A percentile compares a stretch with the other conserved stretches of the same genome.
Evolutionary conservation across 1,140 invertebrate genomes (phyloP).

Genomic region (Heliothis subflexa): DNA sequence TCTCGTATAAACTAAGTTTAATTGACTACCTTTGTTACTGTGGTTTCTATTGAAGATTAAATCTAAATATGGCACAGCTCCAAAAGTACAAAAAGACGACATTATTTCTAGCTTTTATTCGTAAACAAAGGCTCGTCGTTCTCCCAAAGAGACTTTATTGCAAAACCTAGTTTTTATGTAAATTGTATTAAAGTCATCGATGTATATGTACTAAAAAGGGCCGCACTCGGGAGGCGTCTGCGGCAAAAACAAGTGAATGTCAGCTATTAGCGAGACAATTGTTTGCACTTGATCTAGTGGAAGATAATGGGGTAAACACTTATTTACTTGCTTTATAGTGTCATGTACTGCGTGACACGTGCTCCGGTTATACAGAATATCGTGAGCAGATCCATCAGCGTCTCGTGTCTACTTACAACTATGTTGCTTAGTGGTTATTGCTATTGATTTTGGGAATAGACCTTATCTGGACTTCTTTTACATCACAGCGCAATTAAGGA

Average conservation of each 20-base stretch:
- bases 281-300: neutral
- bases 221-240: neutral
- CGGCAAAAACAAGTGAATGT: slow-evolving; percentile 1
- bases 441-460: too few relatives aligned
- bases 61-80: too few relatives aligned
- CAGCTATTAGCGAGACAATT: neutral
- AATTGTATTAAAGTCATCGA: neutral
- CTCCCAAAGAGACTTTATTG: slow-evolving; percentile 1
- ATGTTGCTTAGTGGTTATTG: too few relatives aligned
- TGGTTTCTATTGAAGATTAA: too few relatives aligned
- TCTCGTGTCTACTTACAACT: too few relatives aligned
- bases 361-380: too few relatives aligned
- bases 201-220: neutral
- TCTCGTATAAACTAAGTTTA: too few relatives aligned
- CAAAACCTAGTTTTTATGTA: slow-evolving; percentile 1
- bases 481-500: too few relatives aligned
- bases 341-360: neutral
- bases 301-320: neutral
- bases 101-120: neutral
- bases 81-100: too few relatives aligned
- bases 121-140: neutral
- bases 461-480: too few relatives aligned
- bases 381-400: too few relatives aligned
- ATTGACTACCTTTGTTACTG: too few relatives aligned
- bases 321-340: neutral